A percentile compares a stretch with the other conserved stretches of the same genome.
Evolutionary conservation across 2,888 invertebrate species (phyloP).

Genomic region (Lamellibrachia columna): DNA sequence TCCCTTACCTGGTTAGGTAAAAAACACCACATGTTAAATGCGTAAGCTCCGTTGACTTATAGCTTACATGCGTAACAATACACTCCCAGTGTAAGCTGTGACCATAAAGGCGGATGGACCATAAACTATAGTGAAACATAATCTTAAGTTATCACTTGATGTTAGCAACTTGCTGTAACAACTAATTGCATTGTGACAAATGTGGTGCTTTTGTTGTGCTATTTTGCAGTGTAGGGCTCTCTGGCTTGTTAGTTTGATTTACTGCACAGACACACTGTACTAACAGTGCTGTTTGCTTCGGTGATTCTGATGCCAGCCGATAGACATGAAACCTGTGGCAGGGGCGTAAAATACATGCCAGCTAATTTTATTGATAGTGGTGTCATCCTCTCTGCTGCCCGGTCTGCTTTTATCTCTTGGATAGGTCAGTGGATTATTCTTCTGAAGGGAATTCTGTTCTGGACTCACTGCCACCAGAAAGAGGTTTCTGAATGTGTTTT

Average conservation of each 20-base stretch:
- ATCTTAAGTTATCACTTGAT: neutral
- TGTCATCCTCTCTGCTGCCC: neutral
- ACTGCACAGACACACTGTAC: neutral
- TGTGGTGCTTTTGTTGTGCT: neutral
- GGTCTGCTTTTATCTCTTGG: neutral
- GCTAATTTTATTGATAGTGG: neutral
- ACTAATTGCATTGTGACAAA: neutral
- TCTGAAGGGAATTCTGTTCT: neutral
- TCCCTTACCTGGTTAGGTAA: neutral
- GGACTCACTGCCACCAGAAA: neutral
- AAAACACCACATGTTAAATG: neutral
- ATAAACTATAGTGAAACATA: neutral
- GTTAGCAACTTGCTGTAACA: slow-evolving; percentile 10
- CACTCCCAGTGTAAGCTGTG: neutral
- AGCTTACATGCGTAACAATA: neutral
- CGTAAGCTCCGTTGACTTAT: neutral
- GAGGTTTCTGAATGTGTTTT: too few species aligned
- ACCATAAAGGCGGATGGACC: neutral
- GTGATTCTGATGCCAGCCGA: neutral
- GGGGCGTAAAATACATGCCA: neutral
- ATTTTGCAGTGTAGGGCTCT: neutral
- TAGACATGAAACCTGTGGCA: neutral
- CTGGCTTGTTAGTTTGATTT: slow-evolving; percentile 10
- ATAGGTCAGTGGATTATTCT: neutral
- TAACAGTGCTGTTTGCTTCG: neutral